phyloP scores from a whole-genome alignment of 2,888 invertebrate genomes.

The Chrysomela aeneicollis region DNA sequence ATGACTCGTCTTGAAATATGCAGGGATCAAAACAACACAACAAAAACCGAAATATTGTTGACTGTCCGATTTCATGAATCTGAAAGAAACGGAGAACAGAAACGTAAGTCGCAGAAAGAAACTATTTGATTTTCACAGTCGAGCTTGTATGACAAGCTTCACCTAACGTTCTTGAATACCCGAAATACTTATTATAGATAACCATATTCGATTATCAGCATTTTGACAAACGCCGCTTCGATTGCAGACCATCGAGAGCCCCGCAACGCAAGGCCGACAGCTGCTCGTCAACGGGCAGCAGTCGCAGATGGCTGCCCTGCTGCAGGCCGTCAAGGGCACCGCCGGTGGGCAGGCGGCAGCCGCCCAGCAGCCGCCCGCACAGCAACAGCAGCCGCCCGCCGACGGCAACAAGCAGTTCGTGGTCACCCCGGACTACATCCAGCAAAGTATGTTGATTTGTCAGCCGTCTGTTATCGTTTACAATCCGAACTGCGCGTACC shows the following conservation, averaged over 20 bases:
- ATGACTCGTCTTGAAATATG: too few relatives aligned
- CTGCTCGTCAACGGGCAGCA: conserved; percentile 60
- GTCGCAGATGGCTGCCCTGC: conserved; percentile 55
- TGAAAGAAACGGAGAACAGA: too few relatives aligned
- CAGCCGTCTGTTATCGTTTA: conserved; percentile 61
- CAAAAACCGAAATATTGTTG: too few relatives aligned
- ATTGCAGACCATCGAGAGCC: conserved; percentile 40
- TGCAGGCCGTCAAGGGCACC: conserved; percentile 58
- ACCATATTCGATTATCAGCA: too few relatives aligned
- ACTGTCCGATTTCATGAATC: too few relatives aligned
- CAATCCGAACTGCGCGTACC: conserved; percentile 61
- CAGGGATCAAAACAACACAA: too few relatives aligned
- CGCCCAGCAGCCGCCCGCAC: conserved; percentile 28
- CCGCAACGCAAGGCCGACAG: conserved; percentile 49
- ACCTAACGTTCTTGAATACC: too few relatives aligned
- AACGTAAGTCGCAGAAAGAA: too few relatives aligned
- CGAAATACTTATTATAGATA: too few relatives aligned
- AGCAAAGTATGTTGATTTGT: conserved; percentile 81
- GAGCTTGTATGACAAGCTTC: too few relatives aligned
- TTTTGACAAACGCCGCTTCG: too few relatives aligned
- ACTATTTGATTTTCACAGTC: too few relatives aligned
- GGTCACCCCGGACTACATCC: conserved; percentile 90
- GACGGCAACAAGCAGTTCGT: conserved; percentile 74
- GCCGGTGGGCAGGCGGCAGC: conserved; percentile 43
- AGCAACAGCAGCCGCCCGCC: conserved; percentile 45